A percentile compares a stretch with the other conserved stretches of the same genome.
phyloP scores from a whole-genome alignment of 1,140 invertebrate genomes.

The Drosophila nasuta region DNA sequence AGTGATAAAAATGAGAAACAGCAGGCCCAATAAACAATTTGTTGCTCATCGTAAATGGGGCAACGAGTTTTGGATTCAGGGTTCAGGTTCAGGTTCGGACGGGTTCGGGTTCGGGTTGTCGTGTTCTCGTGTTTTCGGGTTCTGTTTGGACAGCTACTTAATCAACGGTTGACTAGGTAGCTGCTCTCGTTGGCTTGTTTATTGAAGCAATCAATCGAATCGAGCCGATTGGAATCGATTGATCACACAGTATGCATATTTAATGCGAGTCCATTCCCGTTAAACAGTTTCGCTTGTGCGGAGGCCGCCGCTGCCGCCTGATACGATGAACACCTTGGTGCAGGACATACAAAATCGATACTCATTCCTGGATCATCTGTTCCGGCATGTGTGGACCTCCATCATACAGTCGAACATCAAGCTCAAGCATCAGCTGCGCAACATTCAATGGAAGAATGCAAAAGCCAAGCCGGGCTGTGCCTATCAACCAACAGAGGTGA shows the following conservation, averaged over 20 bases:
- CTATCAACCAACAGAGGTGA: conserved; percentile 86
- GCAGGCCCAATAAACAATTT: conserved; percentile 8
- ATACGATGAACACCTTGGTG: conserved; percentile 58
- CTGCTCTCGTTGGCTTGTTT: background rate
- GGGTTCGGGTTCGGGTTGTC: background rate
- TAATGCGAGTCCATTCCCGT: conserved; percentile 3
- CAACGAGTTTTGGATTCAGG: background rate
- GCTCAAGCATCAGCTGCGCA: conserved; percentile 67
- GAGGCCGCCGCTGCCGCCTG: conserved; percentile 18
- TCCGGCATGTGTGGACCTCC: conserved; percentile 76
- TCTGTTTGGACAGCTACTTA: conserved; percentile 2
- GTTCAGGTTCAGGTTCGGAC: background rate
- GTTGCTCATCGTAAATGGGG: conserved; percentile 23
- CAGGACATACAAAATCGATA: conserved; percentile 77
- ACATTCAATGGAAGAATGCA: conserved; percentile 86
- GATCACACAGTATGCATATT: conserved; percentile 9
- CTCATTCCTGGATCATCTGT: conserved; percentile 74
- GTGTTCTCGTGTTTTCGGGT: background rate
- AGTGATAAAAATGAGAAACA: conserved; percentile 24
- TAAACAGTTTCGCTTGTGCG: conserved; percentile 21
- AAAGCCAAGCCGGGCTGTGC: conserved; percentile 86
- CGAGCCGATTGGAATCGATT: background rate
- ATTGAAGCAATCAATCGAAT: conserved; percentile 12
- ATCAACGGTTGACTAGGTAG: conserved; percentile 11
- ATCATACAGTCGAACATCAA: conserved; percentile 70